Conservation (phyloP, 2,888 invertebrate genomes). For the Meloe dianella region DNA sequence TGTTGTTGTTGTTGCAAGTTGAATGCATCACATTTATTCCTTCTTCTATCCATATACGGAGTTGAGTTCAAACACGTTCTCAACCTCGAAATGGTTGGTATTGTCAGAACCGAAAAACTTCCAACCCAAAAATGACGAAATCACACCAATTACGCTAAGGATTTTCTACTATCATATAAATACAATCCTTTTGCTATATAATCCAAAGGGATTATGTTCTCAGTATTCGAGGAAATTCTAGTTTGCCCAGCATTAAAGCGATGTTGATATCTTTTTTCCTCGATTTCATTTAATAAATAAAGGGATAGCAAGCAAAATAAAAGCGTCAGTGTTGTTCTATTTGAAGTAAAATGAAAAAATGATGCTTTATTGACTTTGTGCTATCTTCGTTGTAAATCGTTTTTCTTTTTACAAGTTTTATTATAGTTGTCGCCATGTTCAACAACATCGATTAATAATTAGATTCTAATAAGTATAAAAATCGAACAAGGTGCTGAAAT, state of each 20-base stretch:
- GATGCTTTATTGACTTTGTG: background rate
- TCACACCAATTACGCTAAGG: slow-evolving; percentile 2
- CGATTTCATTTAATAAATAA: background rate
- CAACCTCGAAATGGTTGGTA: background rate
- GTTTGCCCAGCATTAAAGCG: background rate
- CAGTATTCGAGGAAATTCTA: background rate
- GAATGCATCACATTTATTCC: slow-evolving; percentile 12
- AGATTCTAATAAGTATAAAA: background rate
- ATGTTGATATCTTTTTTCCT: background rate
- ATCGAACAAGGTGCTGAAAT: slow-evolving; percentile 7
- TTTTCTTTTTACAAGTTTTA: background rate
- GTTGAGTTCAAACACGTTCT: slow-evolving; percentile 10
- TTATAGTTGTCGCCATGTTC: slow-evolving; percentile 1
- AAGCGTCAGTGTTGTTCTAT: background rate
- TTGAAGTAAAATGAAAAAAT: no score
- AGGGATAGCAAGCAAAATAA: background rate
- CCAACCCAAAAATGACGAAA: background rate
- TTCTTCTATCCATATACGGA: slow-evolving; percentile 7
- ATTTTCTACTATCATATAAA: background rate
- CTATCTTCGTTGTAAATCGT: background rate
- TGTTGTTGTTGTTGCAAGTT: slow-evolving; percentile 7
- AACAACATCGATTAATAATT: slow-evolving; percentile 10
- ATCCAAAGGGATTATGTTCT: background rate
- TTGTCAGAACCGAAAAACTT: slow-evolving; percentile 9
- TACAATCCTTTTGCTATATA: background rate